A percentile compares a stretch with the other conserved stretches of the same genome.
phyloP scores from a whole-genome alignment of 2,113 vertebrate genomes.

The Rhea pennata region DNA sequence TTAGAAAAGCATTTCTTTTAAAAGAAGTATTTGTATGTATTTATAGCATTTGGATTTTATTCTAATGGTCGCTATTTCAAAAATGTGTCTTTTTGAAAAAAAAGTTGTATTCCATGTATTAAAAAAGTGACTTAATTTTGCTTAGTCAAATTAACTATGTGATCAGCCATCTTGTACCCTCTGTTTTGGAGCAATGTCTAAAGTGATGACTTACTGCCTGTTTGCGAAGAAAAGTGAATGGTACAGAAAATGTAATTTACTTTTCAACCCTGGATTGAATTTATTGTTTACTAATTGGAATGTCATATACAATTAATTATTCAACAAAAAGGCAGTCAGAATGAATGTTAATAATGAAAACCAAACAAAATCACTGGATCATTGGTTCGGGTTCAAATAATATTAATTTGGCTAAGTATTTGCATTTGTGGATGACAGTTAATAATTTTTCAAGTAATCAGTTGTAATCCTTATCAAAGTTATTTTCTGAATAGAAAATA shows the following conservation, averaged over 20 bases:
- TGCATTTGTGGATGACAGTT: background rate
- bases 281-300: conserved; percentile 68
- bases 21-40: background rate
- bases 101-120: background rate
- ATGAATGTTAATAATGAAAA: conserved; percentile 2
- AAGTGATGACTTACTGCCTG: conserved; percentile 42
- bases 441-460: conserved; percentile 56
- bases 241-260: conserved; percentile 53
- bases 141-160: conserved; percentile 39
- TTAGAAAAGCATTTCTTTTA: background rate
- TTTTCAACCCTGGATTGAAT: conserved; percentile 41
- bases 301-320: conserved; percentile 51
- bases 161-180: conserved; percentile 41
- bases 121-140: conserved; percentile 28
- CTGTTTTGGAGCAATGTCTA: conserved; percentile 23
- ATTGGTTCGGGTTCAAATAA: conserved; percentile 42
- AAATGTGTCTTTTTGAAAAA: background rate
- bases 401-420: conserved; percentile 41
- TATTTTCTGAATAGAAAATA: background rate
- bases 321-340: background rate
- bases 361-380: conserved; percentile 18
- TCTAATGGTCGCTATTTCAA: background rate
- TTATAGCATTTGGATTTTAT: background rate
- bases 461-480: background rate
- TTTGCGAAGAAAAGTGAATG: conserved; percentile 14